Evolutionary conservation across 2,113 vertebrate genomes (phyloP), one percentile per base, ranked within the genome.

Genomic region (Psilopogon haemacephalus): DNA sequence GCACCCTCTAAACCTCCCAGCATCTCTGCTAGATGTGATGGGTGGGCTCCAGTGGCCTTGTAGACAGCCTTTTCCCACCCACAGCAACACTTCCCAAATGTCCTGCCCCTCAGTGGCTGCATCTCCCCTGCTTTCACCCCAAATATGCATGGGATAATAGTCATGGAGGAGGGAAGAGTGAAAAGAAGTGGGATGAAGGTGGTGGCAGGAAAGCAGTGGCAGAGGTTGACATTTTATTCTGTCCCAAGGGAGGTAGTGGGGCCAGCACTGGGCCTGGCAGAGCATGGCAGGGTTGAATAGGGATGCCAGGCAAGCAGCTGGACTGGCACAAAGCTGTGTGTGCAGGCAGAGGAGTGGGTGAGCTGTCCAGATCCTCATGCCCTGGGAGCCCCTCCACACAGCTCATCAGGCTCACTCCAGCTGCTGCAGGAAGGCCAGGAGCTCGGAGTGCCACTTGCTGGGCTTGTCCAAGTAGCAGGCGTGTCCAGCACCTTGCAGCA

Each of bases 381-480:
- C 35, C 54, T 1, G 1, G 15, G 24, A 32, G 24, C 8, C 32
- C n/a, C 26, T 62, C 50, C 40, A 37, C 1, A 8, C 4, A 1
- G 12, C 42, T 30, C 0, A 0, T 46, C 8, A 38, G 1, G 9
- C 78, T 98, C 92, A 98, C 18, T 95, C 87, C 55, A 99, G 94
- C 11, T 92, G 96, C 40, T 96, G 93, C 50, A 99, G 95, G 97
- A 99, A 99, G 67, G 97, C 97, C 46, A 98, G 96, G n/a, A 99
- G 96, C 32, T 96, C 97, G 1, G 18, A 84, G 86, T 99, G 99
- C 99, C 99, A 99, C 55, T 98, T 98, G 27, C 97, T 96, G 0
- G 99, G 98, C 88, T 99, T 98, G 50, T 99, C 98, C 95, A 99
- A 97, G 97, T 99, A 99, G 95, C 99, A 99, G 69, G 99, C 97